Evolutionary conservation across 2,888 invertebrate genomes (phyloP), one percentile per base, ranked within the genome.

Genomic region (Therioaphis trifolii): DNA sequence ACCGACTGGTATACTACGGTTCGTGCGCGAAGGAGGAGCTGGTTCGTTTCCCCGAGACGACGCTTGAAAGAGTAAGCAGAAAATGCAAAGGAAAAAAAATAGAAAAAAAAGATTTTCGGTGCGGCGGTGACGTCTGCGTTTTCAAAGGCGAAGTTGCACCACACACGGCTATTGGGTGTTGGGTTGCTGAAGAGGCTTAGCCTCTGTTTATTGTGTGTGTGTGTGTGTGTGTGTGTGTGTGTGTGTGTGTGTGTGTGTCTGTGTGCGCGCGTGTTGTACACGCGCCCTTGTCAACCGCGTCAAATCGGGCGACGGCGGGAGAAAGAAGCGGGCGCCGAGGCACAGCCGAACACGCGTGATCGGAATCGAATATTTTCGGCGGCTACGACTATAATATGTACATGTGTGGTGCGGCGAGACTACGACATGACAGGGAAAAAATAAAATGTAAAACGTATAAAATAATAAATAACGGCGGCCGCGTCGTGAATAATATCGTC

Each of bases 301-400:
- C 18, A 5, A 18, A 18, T 15, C 29, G 29, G 4, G 7, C 4
- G 29, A 18, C 63, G 18, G 63, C 14, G 29, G 7, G n/a, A 63
- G 1, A 7, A 5, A 18, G n/a, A n/a, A n/a, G 29, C 52, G 29
- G 49, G 27, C 68, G 24, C 40, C 43, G 43, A 24, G 43, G n/a
- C 52, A 18, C 71, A 18, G 24, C 24, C 18, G 52, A 52, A 35
- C 29, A 21, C 58, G 24, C 74, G 74, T 74, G 74, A 74, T 58
- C 74, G 58, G 74, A 74, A 74, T 74, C n/a, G 24, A 40, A 74
- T 58, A 74, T 74, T 58, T 58, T 74, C 40, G 35, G 35, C 35
- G 72, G n/a, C 72, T 24, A 21, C 24, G 58, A 58, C 24, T 24
- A 11, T 55, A 55, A 0, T 21, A 4, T 4, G 21, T 58, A 58